Percentiles rank a stretch among this genome's conserved stretches.
Conservation (phyloP, 1,140 invertebrate genomes). For the Drosophila tsacasi region DNA sequence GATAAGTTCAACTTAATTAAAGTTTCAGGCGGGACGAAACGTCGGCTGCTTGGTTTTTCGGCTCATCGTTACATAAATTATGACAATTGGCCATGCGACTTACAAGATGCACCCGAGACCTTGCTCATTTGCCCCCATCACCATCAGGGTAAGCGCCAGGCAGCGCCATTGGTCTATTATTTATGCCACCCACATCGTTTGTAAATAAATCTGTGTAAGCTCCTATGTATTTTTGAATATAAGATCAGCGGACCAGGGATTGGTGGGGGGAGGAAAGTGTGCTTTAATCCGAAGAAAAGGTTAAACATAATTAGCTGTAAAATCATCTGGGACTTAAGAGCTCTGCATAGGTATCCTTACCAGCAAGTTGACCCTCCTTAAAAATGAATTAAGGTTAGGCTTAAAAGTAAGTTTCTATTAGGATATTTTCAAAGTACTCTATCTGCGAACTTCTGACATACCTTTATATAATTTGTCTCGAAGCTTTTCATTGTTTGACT, state of each 20-base stretch:
- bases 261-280: constrained; percentile 1
- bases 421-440: not conserved
- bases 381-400: not conserved
- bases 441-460: not conserved
- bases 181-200: constrained; percentile 21
- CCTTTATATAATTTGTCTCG: not conserved
- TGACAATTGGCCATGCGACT: constrained; percentile 55
- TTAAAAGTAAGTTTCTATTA: not conserved
- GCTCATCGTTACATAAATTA: constrained; percentile 69
- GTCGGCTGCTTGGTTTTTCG: constrained; percentile 48
- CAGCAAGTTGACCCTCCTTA: not conserved
- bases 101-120: constrained; percentile 42
- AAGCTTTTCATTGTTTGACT: too few relatives aligned
- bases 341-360: not conserved
- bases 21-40: constrained; percentile 72
- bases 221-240: constrained; percentile 18
- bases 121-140: constrained; percentile 45
- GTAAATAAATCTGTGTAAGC: constrained; percentile 23
- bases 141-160: constrained; percentile 46
- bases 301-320: constrained; percentile 8
- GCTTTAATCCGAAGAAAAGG: not conserved
- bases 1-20: constrained; percentile 82
- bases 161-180: constrained; percentile 30
- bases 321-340: not conserved
- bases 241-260: not conserved